Base-by-base conservation (phyloP, 2,888 invertebrate genomes). In the Abscondita cerata region DNA sequence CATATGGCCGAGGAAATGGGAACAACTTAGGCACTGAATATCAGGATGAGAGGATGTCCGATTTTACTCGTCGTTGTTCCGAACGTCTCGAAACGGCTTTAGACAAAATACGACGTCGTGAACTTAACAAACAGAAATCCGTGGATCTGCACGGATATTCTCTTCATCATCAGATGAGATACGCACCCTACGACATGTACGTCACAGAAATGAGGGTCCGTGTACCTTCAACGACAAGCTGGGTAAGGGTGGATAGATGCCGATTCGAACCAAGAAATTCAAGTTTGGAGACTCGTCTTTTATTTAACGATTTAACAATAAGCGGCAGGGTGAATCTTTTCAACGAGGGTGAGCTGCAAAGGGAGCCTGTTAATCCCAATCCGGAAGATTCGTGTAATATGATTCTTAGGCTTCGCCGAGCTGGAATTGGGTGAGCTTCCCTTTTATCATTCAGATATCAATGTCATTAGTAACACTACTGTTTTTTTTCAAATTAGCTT, bases 301-400 rank as follows among this genome's bases (percentile, higher is more conserved):
- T 90, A 9, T 92, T 93, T 80, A 89, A 90, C 70, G 93, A 93
- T 73, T 80, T 93, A 38, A 90, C 91, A 0, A 90, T 93, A 51
- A 90, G 91, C 63, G 92, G 93, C 0, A 86, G 86, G 70, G 89
- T 92, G 0, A 89, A 90, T 64, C 78, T 92, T 34, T 81, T 79
- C 68, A 75, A 76, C 61, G 81, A 78, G 20, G 78, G 73, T 3
- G 76, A 78, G 53, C 80, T 83, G 62, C 82, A 81, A 9, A 82
- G 84, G 51, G 78, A 81, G 62, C 78, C 78, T 8, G 54, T 75
- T 33, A 68, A 73, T 52, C 73, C 75, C 4, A 72, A 61, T 76
- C 83, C 76, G 48, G 77, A 70, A 73, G 84, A 69, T 69, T 79
- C 87, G 9, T 93, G 93, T 71, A 89, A 89, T 70, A 92, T 93